Evolutionary conservation across 2,797 vertebrate genomes (phyloP).

Genomic region (Falco peregrinus): DNA sequence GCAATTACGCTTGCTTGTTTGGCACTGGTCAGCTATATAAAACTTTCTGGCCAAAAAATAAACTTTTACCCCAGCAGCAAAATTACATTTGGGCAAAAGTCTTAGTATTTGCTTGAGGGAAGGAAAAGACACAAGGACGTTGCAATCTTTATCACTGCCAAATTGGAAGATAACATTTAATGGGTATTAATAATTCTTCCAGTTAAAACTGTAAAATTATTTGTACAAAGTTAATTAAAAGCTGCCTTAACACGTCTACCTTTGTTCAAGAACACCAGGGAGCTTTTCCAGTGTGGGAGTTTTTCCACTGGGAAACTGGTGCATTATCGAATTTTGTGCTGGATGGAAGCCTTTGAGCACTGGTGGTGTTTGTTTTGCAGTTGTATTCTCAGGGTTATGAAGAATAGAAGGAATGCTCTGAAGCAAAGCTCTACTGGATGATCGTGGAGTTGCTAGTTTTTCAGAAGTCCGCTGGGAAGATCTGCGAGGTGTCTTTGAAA

Average conservation of each 20-base stretch:
- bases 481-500: neutral
- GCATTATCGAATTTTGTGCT: neutral
- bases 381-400: neutral
- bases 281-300: neutral
- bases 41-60: neutral
- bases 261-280: neutral
- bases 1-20: neutral
- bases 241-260: conserved; percentile 5
- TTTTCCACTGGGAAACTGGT: neutral
- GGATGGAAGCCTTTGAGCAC: neutral
- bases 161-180: neutral
- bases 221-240: neutral
- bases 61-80: neutral
- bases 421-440: neutral
- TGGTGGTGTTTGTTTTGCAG: neutral
- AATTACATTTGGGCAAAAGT: neutral
- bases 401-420: neutral
- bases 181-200: neutral
- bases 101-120: neutral
- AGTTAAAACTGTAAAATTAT: neutral
- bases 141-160: neutral
- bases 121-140: neutral
- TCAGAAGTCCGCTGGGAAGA: neutral
- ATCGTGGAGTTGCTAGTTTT: neutral
- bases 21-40: neutral